These are phyloP conservation scores for Holotrichia oblita DNA, from an alignment of 1,140 invertebrate species.

Conservation along the genomic window DNA sequence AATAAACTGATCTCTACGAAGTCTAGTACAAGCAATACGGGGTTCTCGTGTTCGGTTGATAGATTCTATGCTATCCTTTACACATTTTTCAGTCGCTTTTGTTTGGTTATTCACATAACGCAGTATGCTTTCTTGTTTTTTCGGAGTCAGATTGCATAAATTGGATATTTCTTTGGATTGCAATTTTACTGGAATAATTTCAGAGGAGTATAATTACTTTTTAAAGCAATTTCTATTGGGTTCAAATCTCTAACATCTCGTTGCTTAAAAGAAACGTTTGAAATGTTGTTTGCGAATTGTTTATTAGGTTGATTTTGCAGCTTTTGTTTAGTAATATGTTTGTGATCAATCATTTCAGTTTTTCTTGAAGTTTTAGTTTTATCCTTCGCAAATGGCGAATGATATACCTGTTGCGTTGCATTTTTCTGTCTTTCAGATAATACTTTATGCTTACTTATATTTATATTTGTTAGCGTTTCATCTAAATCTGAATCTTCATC, in stretches of 20 bases:
- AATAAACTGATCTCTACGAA: slow-evolving; percentile 50
- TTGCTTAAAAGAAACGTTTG: background rate
- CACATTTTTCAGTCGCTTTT: slow-evolving; percentile 11
- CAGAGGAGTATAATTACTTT: slow-evolving; percentile 43
- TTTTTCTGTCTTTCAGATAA: background rate
- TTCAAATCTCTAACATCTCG: background rate
- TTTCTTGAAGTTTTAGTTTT: background rate
- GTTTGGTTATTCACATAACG: slow-evolving; percentile 49
- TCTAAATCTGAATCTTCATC: slow-evolving; percentile 8
- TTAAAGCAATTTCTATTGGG: slow-evolving; percentile 44
- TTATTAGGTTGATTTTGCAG: background rate
- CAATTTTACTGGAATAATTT: slow-evolving; percentile 27
- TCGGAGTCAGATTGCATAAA: slow-evolving; percentile 45
- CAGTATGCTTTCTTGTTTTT: slow-evolving; percentile 54
- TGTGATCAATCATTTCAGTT: background rate
- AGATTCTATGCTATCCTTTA: background rate
- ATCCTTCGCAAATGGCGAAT: background rate
- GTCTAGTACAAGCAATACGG: slow-evolving; percentile 52
- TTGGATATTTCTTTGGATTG: slow-evolving; percentile 39
- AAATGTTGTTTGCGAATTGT: background rate
- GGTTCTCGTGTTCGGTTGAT: slow-evolving; percentile 44
- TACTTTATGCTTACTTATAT: background rate
- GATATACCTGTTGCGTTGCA: background rate
- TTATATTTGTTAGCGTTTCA: slow-evolving; percentile 22
- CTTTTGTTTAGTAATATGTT: background rate